Conservation (phyloP, 2,113 vertebrate species). For the Orthonyx spaldingii region DNA sequence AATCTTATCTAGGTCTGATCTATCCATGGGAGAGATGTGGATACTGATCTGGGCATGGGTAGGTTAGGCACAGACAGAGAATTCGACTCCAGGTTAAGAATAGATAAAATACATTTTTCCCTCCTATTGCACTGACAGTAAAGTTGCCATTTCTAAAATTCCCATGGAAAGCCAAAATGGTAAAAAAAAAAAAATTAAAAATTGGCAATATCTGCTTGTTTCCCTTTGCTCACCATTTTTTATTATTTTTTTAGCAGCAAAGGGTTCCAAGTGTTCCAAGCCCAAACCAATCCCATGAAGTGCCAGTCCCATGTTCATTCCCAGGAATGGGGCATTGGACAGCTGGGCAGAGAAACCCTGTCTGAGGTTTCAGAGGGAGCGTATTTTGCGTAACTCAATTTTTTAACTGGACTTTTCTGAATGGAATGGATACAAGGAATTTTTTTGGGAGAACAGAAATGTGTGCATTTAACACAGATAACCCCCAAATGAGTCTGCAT, state of each 20-base stretch:
- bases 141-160: not conserved
- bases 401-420: not conserved
- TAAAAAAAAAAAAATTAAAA: not conserved
- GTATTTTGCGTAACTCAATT: rapidly evolving
- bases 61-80: rapidly evolving
- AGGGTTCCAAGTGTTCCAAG: not conserved
- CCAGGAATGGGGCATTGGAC: rapidly evolving
- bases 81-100: no score
- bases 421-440: not conserved
- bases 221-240: not conserved
- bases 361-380: not conserved
- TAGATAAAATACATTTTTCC: rapidly evolving
- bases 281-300: not conserved
- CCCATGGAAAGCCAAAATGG: rapidly evolving
- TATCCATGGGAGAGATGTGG: rapidly evolving
- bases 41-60: not conserved
- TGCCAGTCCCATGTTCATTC: rapidly evolving
- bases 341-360: not conserved
- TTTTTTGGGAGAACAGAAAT: not conserved
- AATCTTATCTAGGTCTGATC: rapidly evolving
- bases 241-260: not conserved
- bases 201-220: not conserved
- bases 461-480: not conserved
- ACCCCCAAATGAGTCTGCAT: not conserved
- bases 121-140: no score